Conservation (phyloP, 2,113 vertebrate species). For the Lepus europaeus region DNA sequence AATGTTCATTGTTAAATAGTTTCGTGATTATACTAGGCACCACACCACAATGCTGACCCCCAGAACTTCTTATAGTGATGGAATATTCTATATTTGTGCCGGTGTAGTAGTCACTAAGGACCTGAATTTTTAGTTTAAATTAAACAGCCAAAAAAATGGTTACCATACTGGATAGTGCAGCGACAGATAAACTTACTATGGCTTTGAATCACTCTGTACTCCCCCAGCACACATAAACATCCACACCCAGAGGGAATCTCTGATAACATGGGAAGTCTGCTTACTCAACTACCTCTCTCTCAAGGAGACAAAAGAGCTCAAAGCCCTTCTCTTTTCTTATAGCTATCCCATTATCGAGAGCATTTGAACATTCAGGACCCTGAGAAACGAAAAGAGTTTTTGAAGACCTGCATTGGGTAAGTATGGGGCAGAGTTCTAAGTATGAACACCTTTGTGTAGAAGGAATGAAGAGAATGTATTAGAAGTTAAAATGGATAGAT, state of each 20-base stretch:
- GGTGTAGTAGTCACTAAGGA: background rate
- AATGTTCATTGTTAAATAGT: background rate
- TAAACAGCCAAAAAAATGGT: background rate
- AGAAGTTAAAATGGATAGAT: background rate
- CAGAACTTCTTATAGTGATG: background rate
- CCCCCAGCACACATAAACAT: background rate
- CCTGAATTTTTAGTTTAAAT: slow-evolving; percentile 25
- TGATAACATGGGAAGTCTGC: background rate
- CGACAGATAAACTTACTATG: slow-evolving; percentile 11
- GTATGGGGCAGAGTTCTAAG: slow-evolving; percentile 40
- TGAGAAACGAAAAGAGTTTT: slow-evolving; percentile 93
- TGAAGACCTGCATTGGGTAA: slow-evolving; percentile 95
- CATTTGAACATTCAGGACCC: slow-evolving; percentile 94
- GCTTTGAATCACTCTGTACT: background rate
- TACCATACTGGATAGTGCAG: background rate
- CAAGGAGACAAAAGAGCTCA: slow-evolving; percentile 13
- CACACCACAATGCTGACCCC: background rate
- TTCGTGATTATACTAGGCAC: background rate
- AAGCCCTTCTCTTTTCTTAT: slow-evolving; percentile 65
- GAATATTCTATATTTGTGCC: background rate
- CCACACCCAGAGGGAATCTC: background rate
- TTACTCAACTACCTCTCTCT: background rate
- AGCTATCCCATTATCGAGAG: slow-evolving; percentile 96
- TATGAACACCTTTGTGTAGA: background rate
- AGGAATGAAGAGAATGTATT: slow-evolving; percentile 8